Conservation (phyloP, 1,140 invertebrate genomes). For the Calephelis nemesis region DNA sequence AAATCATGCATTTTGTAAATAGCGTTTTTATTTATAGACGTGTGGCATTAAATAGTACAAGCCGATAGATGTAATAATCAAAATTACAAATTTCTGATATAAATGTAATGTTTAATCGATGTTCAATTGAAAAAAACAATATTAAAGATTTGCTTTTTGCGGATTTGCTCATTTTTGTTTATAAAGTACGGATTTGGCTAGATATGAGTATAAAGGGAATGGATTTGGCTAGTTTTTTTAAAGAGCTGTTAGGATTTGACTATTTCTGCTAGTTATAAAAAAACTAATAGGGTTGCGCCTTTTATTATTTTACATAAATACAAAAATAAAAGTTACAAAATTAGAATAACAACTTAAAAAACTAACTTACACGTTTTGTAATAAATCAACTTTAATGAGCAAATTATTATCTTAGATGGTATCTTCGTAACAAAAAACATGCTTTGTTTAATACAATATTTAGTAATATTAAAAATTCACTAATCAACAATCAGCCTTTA, state of each 20-base stretch:
- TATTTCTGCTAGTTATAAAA: not conserved
- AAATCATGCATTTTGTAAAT: no score
- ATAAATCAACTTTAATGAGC: not conserved
- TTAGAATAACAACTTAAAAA: constrained; percentile 8
- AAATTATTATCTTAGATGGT: constrained; percentile 2
- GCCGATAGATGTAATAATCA: no score
- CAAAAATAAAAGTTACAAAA: constrained; percentile 2
- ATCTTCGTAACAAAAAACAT: constrained; percentile 7
- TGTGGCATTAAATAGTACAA: not conserved
- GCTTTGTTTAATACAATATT: constrained; percentile 6
- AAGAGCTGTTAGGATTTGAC: constrained; percentile 6
- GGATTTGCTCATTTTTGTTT: no score
- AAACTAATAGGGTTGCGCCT: constrained; percentile 1
- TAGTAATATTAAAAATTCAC: constrained; percentile 5
- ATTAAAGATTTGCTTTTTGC: no score
- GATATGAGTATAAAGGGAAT: constrained; percentile 8
- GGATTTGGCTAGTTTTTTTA: not conserved
- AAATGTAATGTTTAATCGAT: no score
- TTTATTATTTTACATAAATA: constrained; percentile 7
- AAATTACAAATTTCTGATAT: no score
- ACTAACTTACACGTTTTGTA: constrained; percentile 6
- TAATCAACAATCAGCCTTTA: not conserved
- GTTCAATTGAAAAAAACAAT: no score
- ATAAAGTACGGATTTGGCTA: not conserved
- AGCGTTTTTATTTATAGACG: no score